Percentiles rank a stretch among this genome's conserved stretches.
These are phyloP conservation scores for Drosophila santomea DNA, from an alignment of 1,140 invertebrate species.

Conservation along the genomic window DNA sequence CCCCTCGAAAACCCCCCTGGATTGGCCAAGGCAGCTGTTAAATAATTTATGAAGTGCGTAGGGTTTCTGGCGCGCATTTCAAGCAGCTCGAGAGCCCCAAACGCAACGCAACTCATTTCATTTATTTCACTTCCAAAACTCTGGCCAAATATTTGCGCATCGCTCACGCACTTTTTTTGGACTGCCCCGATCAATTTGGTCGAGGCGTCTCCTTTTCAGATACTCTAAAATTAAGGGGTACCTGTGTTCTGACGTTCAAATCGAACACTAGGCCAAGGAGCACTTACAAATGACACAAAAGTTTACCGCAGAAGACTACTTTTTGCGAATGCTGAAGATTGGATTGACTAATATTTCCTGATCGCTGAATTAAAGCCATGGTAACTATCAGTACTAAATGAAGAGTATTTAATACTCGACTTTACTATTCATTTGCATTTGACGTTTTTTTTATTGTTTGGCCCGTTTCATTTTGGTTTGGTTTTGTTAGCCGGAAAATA, in stretches of 20 bases:
- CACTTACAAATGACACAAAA: too few relatives aligned
- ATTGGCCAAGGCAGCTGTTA: slow-evolving; percentile 65
- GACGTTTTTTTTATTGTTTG: slow-evolving; percentile 13
- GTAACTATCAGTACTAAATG: background rate
- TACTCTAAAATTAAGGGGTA: background rate
- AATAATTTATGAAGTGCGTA: slow-evolving; percentile 82
- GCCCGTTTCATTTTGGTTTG: slow-evolving; percentile 26
- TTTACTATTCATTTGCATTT: background rate
- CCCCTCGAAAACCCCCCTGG: slow-evolving; percentile 6
- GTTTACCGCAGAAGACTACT: too few relatives aligned
- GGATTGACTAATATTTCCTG: too few relatives aligned
- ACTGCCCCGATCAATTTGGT: slow-evolving; percentile 4
- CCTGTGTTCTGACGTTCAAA: too few relatives aligned
- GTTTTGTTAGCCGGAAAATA: slow-evolving; percentile 65
- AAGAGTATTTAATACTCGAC: background rate
- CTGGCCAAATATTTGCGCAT: slow-evolving; percentile 48
- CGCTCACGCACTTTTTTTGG: slow-evolving; percentile 67
- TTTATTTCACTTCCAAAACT: slow-evolving; percentile 16
- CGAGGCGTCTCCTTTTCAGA: slow-evolving; percentile 3
- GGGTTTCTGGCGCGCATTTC: slow-evolving; percentile 72
- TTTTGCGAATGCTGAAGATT: background rate
- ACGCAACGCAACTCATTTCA: slow-evolving; percentile 9
- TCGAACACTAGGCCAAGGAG: too few relatives aligned
- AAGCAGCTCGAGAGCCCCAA: slow-evolving; percentile 49
- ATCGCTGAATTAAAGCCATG: too few relatives aligned